Evolutionary conservation across 2,113 vertebrate genomes (phyloP).

Genomic region (Bambusicola thoracicus): DNA sequence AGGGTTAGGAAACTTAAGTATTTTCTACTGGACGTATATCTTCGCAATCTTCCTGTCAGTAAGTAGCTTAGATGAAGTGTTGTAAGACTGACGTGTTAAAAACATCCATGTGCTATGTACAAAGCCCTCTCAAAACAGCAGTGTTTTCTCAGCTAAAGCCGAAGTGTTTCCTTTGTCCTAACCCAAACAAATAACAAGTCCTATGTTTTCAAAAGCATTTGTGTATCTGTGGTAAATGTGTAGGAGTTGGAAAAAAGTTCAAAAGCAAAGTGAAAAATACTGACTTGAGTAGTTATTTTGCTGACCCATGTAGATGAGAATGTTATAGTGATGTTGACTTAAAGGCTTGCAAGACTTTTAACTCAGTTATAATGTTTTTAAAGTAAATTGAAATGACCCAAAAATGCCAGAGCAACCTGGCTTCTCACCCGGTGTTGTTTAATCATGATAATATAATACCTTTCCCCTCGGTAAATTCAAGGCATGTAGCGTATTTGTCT

Average conservation of each 20-base stretch:
- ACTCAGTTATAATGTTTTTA: neutral
- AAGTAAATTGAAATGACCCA: slow-evolving; percentile 56
- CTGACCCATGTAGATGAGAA: neutral
- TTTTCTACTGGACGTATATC: neutral
- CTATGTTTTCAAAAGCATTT: neutral
- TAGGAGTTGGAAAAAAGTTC: neutral
- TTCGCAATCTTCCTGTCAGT: neutral
- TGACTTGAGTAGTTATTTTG: neutral
- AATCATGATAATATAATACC: slow-evolving; percentile 64
- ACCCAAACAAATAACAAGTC: neutral
- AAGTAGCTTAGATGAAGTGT: neutral
- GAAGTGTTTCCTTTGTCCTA: neutral
- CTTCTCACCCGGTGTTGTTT: slow-evolving; percentile 58
- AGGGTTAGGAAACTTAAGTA: neutral
- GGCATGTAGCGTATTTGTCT: slow-evolving; percentile 1
- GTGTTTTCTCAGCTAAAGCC: neutral
- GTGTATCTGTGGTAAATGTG: neutral
- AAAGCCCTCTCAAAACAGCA: neutral
- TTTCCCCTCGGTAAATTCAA: slow-evolving; percentile 3
- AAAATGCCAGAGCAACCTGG: slow-evolving; percentile 64
- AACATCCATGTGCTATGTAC: neutral
- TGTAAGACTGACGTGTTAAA: neutral
- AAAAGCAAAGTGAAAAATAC: neutral
- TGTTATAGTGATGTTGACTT: neutral
- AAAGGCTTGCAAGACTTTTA: slow-evolving; percentile 19